Conservation (phyloP, 2,113 vertebrate genomes). For the Cromileptes altivelis region DNA sequence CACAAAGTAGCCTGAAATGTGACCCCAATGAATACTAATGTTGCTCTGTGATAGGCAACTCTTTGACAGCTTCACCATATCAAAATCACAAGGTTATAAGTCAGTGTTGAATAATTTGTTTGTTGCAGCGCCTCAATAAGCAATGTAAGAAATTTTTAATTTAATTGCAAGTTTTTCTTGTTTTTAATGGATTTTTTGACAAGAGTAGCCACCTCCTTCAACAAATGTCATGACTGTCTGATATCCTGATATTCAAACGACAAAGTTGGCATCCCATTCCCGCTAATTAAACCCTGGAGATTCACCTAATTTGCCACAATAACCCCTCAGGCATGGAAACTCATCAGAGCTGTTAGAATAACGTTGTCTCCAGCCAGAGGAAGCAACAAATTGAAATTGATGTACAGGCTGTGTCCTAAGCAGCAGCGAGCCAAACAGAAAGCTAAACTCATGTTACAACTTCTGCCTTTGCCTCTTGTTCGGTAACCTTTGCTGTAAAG, state of each 20-base stretch:
- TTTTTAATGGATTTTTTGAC: background rate
- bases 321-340: slow-evolving; percentile 9
- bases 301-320: background rate
- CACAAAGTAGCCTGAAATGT: too few relatives aligned
- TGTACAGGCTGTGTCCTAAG: background rate
- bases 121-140: background rate
- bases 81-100: too few relatives aligned
- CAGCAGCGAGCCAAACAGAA: background rate
- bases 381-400: slow-evolving; percentile 4
- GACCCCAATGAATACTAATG: too few relatives aligned
- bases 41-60: too few relatives aligned
- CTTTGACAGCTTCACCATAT: too few relatives aligned
- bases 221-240: background rate
- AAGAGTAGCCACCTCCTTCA: background rate
- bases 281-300: slow-evolving; percentile 37
- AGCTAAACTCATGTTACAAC: background rate
- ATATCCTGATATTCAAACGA: slow-evolving; percentile 11
- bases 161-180: background rate
- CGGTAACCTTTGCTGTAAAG: background rate
- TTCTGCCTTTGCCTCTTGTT: background rate
- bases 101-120: too few relatives aligned
- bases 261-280: background rate
- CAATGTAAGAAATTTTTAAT: background rate
- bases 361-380: slow-evolving; percentile 2
- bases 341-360: slow-evolving; percentile 16